Evolutionary conservation across 2,888 invertebrate genomes (phyloP).

Genomic region (Callyntrura guangdongensis): DNA sequence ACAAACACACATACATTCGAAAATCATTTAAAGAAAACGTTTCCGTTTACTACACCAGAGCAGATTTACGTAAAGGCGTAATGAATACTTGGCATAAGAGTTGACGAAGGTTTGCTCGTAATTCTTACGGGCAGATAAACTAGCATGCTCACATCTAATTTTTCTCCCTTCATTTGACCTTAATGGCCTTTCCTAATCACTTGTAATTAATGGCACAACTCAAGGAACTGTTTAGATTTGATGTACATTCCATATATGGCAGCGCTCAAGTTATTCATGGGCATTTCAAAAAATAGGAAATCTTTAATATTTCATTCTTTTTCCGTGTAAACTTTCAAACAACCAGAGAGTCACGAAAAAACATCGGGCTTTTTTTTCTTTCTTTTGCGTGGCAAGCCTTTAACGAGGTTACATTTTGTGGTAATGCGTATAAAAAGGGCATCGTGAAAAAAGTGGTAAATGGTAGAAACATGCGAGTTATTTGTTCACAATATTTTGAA

Average conservation of each 20-base stretch:
- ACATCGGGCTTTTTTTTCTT: slow-evolving; percentile 59
- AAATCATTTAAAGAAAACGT: neutral
- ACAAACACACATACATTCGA: neutral
- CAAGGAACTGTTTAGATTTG: slow-evolving; percentile 55
- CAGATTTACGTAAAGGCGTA: too few relatives aligned
- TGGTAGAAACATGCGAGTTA: slow-evolving; percentile 52
- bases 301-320: slow-evolving; percentile 71
- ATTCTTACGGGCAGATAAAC: slow-evolving; percentile 4
- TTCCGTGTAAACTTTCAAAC: slow-evolving; percentile 42
- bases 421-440: slow-evolving; percentile 28
- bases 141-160: slow-evolving; percentile 77
- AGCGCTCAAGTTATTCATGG: slow-evolving; percentile 76
- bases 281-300: slow-evolving; percentile 76
- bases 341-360: slow-evolving; percentile 51
- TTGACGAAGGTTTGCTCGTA: slow-evolving; percentile 12
- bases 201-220: slow-evolving; percentile 80
- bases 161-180: slow-evolving; percentile 77
- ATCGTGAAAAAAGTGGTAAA: slow-evolving; percentile 50
- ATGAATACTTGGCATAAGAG: neutral
- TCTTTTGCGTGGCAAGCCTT: slow-evolving; percentile 47
- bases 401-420: slow-evolving; percentile 70
- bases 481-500: slow-evolving; percentile 42
- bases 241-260: slow-evolving; percentile 72
- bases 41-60: neutral
- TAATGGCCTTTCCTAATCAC: slow-evolving; percentile 79